These are phyloP conservation scores for Agrochola lychnidis DNA, from an alignment of 2,888 invertebrate species.

Conservation along the genomic window DNA sequence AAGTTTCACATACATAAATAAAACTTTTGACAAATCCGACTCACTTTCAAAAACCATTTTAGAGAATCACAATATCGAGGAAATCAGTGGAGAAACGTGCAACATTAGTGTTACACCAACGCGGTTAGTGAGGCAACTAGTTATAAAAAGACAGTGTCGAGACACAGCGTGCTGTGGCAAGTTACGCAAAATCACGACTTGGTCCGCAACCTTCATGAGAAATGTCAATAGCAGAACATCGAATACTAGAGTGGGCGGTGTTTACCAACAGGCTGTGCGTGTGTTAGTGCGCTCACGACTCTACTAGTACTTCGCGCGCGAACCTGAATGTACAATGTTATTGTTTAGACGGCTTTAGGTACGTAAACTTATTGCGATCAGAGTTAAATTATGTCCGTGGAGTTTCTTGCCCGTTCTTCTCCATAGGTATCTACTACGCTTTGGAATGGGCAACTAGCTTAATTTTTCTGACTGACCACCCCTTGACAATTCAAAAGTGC, in stretches of 20 bases:
- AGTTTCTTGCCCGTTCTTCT: background rate
- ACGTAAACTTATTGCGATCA: slow-evolving; percentile 19
- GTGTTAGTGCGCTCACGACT: slow-evolving; percentile 52
- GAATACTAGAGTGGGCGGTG: slow-evolving; percentile 75
- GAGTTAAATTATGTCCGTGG: slow-evolving; percentile 1
- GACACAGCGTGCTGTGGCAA: slow-evolving; percentile 78
- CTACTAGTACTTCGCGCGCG: slow-evolving; percentile 44
- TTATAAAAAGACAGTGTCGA: slow-evolving; percentile 81
- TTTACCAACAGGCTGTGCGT: slow-evolving; percentile 74
- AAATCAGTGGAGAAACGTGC: slow-evolving; percentile 66
- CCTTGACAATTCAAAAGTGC: too few species aligned
- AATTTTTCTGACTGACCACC: background rate
- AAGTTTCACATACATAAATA: slow-evolving; percentile 38
- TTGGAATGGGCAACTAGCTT: background rate
- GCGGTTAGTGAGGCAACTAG: slow-evolving; percentile 79
- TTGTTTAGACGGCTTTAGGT: slow-evolving; percentile 58
- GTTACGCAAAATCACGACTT: slow-evolving; percentile 89
- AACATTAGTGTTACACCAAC: slow-evolving; percentile 75
- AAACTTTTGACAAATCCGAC: slow-evolving; percentile 52
- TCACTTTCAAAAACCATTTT: slow-evolving; percentile 75
- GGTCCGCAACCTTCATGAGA: slow-evolving; percentile 85
- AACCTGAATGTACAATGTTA: slow-evolving; percentile 51
- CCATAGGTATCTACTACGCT: background rate
- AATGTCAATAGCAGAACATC: slow-evolving; percentile 88
- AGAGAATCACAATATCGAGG: slow-evolving; percentile 54